These are phyloP conservation scores for Etheostoma nigrum DNA, from an alignment of 2,797 vertebrate species.

Conservation along the genomic window DNA sequence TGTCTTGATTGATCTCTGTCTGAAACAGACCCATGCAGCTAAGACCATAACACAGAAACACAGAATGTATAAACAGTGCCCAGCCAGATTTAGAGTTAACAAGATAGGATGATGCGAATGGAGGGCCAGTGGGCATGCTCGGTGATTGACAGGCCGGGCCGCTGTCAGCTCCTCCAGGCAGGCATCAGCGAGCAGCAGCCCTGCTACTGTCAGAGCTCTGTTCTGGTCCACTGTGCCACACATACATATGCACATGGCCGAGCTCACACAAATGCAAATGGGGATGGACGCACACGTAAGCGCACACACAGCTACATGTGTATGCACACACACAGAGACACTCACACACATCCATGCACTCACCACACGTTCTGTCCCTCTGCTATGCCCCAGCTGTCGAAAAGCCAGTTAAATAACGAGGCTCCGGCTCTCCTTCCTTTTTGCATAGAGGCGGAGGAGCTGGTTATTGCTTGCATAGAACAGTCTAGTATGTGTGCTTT, in stretches of 20 bases:
- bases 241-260: slow-evolving; percentile 77
- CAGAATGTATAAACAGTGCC: slow-evolving; percentile 59
- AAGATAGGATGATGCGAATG: slow-evolving; percentile 79
- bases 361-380: slow-evolving; percentile 87
- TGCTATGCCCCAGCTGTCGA: slow-evolving; percentile 93
- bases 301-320: slow-evolving; percentile 38
- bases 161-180: slow-evolving; percentile 92
- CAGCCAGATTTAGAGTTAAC: slow-evolving; percentile 77
- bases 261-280: slow-evolving; percentile 76
- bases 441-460: slow-evolving; percentile 66
- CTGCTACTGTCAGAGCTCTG: slow-evolving; percentile 96
- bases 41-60: slow-evolving; percentile 43
- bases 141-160: slow-evolving; percentile 93
- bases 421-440: slow-evolving; percentile 74
- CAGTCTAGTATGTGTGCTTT: slow-evolving; percentile 32
- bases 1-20: slow-evolving; percentile 58
- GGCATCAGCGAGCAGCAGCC: slow-evolving; percentile 92
- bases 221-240: slow-evolving; percentile 95
- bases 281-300: slow-evolving; percentile 52
- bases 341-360: slow-evolving; percentile 31
- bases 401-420: slow-evolving; percentile 96
- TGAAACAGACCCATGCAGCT: slow-evolving; percentile 44
- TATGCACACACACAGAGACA: slow-evolving; percentile 22
- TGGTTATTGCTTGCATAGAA: slow-evolving; percentile 63
- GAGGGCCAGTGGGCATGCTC: slow-evolving; percentile 73